Percentiles rank a stretch among this genome's conserved stretches.
Conservation (phyloP, 1,140 invertebrate genomes). For the Neotoxoptera formosana region DNA sequence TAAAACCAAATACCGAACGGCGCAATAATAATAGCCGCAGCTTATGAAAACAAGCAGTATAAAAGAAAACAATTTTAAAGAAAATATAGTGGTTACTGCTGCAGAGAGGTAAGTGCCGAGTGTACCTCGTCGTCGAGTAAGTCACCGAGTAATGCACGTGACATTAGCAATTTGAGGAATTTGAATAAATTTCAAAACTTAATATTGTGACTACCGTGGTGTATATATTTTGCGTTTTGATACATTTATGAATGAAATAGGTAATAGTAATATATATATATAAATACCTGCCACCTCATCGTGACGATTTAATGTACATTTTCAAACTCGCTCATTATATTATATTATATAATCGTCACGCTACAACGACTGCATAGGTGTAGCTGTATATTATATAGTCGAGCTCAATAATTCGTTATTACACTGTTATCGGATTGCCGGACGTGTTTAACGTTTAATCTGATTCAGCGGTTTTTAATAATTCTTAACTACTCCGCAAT, state of each 20-base stretch:
- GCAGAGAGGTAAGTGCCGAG: no score
- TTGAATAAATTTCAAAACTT: neutral
- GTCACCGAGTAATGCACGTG: no score
- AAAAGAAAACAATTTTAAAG: neutral
- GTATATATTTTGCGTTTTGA: neutral
- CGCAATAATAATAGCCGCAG: neutral
- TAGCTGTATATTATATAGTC: neutral
- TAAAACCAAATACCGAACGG: neutral
- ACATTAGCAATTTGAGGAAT: neutral
- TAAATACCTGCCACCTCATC: no score
- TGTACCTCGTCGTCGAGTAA: no score
- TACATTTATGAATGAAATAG: neutral
- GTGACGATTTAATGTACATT: neutral
- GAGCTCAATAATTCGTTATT: neutral
- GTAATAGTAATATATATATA: neutral
- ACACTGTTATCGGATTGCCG: neutral
- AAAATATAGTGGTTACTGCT: no score
- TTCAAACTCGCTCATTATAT: neutral
- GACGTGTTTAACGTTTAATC: neutral
- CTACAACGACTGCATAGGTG: neutral
- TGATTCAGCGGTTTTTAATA: neutral
- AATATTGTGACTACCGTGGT: neutral
- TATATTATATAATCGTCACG: neutral
- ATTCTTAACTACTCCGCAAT: neutral
- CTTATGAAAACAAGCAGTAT: neutral